A percentile compares a stretch with the other conserved stretches of the same genome.
phyloP scores from a whole-genome alignment of 2,113 vertebrate genomes.

The Delphinus delphis region DNA sequence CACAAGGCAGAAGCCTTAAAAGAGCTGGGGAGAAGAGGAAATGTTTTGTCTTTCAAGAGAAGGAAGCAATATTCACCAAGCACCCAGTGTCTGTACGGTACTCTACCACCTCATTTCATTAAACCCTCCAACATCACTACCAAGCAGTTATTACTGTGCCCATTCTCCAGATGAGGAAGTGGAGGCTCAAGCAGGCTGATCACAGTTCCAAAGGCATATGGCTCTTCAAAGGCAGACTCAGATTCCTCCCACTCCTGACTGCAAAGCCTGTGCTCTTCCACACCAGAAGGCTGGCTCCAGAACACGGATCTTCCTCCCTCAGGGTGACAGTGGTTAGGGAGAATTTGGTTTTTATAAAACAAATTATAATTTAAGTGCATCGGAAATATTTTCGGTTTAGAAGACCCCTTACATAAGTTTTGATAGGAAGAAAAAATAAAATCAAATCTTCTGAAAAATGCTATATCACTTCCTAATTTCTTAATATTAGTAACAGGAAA shows the following conservation, averaged over 20 bases:
- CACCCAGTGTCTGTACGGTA: not conserved
- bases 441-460: not conserved
- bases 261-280: not conserved
- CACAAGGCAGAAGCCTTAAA: not conserved
- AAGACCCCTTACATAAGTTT: not conserved
- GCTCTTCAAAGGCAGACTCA: not conserved
- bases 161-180: not conserved
- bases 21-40: not conserved
- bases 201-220: not conserved
- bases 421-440: not conserved
- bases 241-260: not conserved
- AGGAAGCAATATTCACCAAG: not conserved
- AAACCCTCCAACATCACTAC: not conserved
- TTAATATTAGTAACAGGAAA: constrained; percentile 19
- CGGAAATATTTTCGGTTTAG: not conserved
- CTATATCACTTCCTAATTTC: not conserved
- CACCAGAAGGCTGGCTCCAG: not conserved
- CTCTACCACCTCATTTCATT: not conserved
- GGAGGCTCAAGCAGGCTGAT: not conserved
- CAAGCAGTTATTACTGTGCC: not conserved
- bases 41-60: not conserved
- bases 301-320: not conserved
- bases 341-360: not conserved
- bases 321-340: not conserved
- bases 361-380: not conserved